Base-by-base conservation (phyloP, 2,113 vertebrate species). In the Octodon degus region DNA sequence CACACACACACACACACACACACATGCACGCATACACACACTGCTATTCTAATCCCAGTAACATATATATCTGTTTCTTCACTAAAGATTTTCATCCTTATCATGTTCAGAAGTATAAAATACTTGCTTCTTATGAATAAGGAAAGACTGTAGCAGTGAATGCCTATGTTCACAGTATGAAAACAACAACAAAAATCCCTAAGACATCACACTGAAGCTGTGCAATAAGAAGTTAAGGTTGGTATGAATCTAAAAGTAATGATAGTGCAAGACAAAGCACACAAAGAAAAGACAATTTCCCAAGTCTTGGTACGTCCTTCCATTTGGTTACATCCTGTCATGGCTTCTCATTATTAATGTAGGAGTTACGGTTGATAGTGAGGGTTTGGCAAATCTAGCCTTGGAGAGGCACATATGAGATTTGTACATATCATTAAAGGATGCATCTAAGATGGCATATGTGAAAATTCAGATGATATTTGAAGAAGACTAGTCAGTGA, bases 21-120 rank as follows among this genome's bases (percentile, higher is more conserved):
- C 12, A 53, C 19, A 30, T 14, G 20, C 27, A n/a, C 50, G 77
- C 30, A 67, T 11, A 67, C 16, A 63, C 20, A 25, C 11, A 27
- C 24, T 47, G 34, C 25, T 63, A 72, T 88, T 79, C 34, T 90
- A 84, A 86, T n/a, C 27, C 68, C 22, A 60, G 40, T 50, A 20
- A 80, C 79, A 58, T 27, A 4, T 20, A 37, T 58, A 27, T 72
- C 65, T 16, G 2, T 19, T 81, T 81, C 34, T 79, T 62, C 58
- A 60, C 1, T 53, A 50, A 60, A 30, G n/a, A 89, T 88, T 92
- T 50, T 67, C 3, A 37, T 62, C 22, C 12, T 84, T 1, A 37
- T 6, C 70, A 16, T 19, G n/a, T 67, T 93, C 32, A 80, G 30
- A 92, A 80, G 74, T 30, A 37, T 60, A 70, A 92, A 76, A 86